Conservation (phyloP, 2,888 invertebrate species). For the Cepaea hortensis region DNA sequence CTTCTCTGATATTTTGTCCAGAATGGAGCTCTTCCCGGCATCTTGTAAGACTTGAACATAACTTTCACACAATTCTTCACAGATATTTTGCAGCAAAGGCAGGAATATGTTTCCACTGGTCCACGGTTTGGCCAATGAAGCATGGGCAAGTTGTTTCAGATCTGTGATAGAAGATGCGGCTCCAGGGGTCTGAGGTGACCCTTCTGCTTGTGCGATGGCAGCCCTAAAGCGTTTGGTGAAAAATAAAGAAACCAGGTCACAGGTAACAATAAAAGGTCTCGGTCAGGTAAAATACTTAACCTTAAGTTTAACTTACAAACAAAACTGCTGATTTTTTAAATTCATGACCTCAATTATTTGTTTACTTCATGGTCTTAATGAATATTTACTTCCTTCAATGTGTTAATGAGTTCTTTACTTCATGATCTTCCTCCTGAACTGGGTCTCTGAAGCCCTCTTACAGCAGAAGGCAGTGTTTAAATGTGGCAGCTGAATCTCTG, state of each 20-base stretch:
- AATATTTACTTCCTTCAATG: too few species aligned
- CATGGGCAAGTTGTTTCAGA: constrained; percentile 37
- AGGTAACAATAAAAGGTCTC: too few species aligned
- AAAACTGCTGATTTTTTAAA: neutral
- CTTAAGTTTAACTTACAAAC: neutral
- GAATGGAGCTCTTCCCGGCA: constrained; percentile 67
- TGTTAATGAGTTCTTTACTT: too few species aligned
- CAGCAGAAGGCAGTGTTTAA: too few species aligned
- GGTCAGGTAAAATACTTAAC: neutral
- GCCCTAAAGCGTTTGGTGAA: constrained; percentile 7
- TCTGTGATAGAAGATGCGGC: constrained; percentile 33
- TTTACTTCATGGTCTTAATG: too few species aligned
- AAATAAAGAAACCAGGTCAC: neutral
- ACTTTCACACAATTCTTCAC: constrained; percentile 70
- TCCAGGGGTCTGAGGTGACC: constrained; percentile 15
- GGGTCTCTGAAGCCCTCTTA: too few species aligned
- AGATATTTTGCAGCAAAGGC: constrained; percentile 65
- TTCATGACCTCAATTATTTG: neutral
- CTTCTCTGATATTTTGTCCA: constrained; percentile 77
- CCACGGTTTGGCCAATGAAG: constrained; percentile 43
- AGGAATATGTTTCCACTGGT: constrained; percentile 59
- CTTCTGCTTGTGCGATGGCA: constrained; percentile 32
- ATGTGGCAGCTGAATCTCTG: too few species aligned
- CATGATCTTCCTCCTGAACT: too few species aligned
- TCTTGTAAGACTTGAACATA: constrained; percentile 73